Percentiles rank a stretch among this genome's conserved stretches.
phyloP scores from a whole-genome alignment of 1,140 invertebrate genomes.

The Dufourea novaeangliae region DNA sequence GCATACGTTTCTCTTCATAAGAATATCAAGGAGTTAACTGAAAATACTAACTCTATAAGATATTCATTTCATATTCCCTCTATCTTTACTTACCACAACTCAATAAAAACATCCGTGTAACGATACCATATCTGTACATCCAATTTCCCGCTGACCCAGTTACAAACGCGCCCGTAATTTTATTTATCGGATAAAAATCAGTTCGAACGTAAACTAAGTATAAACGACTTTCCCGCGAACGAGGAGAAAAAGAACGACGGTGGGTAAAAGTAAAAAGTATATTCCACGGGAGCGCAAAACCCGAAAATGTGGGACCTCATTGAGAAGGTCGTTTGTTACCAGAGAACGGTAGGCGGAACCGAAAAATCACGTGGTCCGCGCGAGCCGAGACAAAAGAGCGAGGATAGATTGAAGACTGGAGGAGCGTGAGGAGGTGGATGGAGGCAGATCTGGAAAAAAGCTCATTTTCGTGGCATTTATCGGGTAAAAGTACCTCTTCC shows the following conservation, averaged over 20 bases:
- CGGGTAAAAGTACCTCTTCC: slow-evolving; percentile 56
- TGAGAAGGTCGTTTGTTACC: slow-evolving; percentile 60
- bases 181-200: background rate
- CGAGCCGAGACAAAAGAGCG: slow-evolving; percentile 42
- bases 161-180: too few species aligned
- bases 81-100: too few species aligned
- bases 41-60: too few species aligned
- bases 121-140: too few species aligned
- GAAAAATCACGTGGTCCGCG: slow-evolving; percentile 62
- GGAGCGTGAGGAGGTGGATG: slow-evolving; percentile 22
- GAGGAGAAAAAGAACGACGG: background rate
- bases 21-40: too few species aligned
- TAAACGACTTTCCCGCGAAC: background rate
- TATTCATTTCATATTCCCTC: too few species aligned
- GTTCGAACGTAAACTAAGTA: background rate
- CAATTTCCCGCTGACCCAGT: too few species aligned
- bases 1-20: too few species aligned
- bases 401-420: slow-evolving; percentile 54
- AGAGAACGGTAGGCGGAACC: slow-evolving; percentile 34
- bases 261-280: slow-evolving; percentile 9
- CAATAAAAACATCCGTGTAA: too few species aligned
- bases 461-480: slow-evolving; percentile 71
- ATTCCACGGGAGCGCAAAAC: background rate
- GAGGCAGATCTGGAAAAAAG: slow-evolving; percentile 58
- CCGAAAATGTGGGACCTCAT: slow-evolving; percentile 47